Evolutionary conservation across 1,140 invertebrate species (phyloP).

Genomic region (Heliothis subflexa): DNA sequence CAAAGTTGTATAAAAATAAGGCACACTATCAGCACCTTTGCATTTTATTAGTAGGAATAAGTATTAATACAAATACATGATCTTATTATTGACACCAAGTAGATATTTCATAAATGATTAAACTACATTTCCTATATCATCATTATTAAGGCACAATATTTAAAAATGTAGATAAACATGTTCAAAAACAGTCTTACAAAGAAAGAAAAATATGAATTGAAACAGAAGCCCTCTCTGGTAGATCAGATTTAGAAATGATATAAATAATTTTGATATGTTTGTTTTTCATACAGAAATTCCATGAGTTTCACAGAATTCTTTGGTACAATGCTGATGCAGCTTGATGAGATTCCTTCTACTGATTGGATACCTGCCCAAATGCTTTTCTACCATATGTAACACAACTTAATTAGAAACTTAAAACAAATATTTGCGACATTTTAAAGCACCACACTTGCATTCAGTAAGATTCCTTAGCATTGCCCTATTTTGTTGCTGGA

Average conservation of each 20-base stretch:
- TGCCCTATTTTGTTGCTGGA: slow-evolving; percentile 73
- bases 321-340: background rate
- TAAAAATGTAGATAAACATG: background rate
- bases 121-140: too few relatives aligned
- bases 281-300: background rate
- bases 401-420: slow-evolving; percentile 64
- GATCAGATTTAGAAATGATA: too few relatives aligned
- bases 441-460: slow-evolving; percentile 89
- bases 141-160: too few relatives aligned
- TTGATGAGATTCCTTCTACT: slow-evolving; percentile 1
- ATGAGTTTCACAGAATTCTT: background rate
- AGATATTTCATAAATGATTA: too few relatives aligned
- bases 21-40: slow-evolving; percentile 16
- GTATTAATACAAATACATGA: too few relatives aligned
- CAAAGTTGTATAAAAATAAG: slow-evolving; percentile 14
- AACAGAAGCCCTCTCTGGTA: too few relatives aligned
- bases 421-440: slow-evolving; percentile 90
- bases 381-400: background rate
- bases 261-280: slow-evolving; percentile 3
- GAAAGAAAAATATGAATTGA: too few relatives aligned
- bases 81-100: too few relatives aligned
- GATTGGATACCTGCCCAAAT: background rate
- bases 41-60: background rate
- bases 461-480: slow-evolving; percentile 74
- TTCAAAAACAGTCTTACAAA: too few relatives aligned